Evolutionary conservation across 2,113 vertebrate species (phyloP), one percentile per base, ranked within the genome.

Genomic region (Notothenia coriiceps): DNA sequence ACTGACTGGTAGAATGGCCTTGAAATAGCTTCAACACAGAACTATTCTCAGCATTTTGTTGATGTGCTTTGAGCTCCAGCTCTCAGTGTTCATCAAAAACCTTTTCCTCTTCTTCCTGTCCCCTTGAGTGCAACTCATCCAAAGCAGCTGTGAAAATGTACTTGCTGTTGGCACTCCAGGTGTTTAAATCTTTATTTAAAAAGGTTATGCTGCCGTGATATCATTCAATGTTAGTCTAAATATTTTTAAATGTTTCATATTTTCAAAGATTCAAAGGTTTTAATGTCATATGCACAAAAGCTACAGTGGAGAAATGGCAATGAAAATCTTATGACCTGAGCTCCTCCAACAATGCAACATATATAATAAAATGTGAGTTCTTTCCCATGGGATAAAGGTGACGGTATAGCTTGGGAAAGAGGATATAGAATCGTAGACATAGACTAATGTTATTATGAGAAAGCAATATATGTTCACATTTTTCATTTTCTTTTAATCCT

Each of bases 31-130:
- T 17, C 56, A 72, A 70, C 47, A 82, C 44, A 78, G 52, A 82
- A 76, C 85, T 89, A 90, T 87, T 90, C 84, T 77, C 22, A 74
- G 85, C n/a, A 15, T 25, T 0, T 33, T 61, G 74, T 13, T 88
- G 73, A 89, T 73, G 70, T 44, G 65, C 70, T 68, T 62, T 85
- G 71, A 85, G 64, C 60, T 77, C 54, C 66, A 10, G 9, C 75
- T 20, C 33, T 82, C 14, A 44, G 50, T 79, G 35, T 63, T 85
- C 56, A 82, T 72, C 49, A 70, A 83, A 78, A 10, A 22, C 15
- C 40, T 50, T 25, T 60, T 40, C 22, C 20, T 65, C 54, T 43
- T 68, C 17, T 25, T 2, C n/a, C 50, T 1, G 5, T 49, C 40
- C 78, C 56, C 54, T 51, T 15, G 25, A 68, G 10, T 70, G 60